A percentile compares a stretch with the other conserved stretches of the same genome.
These are phyloP conservation scores for Enteromius afrohamiltoni DNA, from an alignment of 2,797 vertebrate genomes.

Conservation along the genomic window DNA sequence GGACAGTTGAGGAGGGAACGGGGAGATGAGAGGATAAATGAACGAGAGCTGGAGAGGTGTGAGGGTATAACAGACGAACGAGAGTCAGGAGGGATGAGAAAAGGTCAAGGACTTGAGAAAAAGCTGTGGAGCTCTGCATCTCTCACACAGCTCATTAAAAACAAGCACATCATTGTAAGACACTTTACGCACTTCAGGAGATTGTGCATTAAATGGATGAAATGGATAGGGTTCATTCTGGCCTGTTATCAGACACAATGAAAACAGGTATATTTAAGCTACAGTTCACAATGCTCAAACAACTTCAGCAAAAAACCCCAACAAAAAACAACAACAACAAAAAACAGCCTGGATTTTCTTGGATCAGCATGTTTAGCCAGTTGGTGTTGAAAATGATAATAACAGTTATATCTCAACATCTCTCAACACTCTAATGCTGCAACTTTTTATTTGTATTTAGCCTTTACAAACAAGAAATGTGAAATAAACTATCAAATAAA, in stretches of 20 bases:
- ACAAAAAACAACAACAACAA: not conserved
- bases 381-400: not conserved
- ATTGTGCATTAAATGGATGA: conserved; percentile 37
- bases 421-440: not conserved
- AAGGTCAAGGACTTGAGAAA: conserved; percentile 63
- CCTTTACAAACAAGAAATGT: too few relatives aligned
- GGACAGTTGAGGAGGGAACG: conserved; percentile 42
- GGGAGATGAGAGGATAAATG: conserved; percentile 59
- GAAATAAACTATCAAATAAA: too few relatives aligned
- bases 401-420: not conserved
- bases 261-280: not conserved
- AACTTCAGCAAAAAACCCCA: not conserved
- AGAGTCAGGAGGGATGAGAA: conserved; percentile 49
- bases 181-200: conserved; percentile 22
- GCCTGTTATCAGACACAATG: not conserved
- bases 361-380: not conserved
- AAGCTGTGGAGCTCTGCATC: conserved; percentile 38
- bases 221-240: conserved; percentile 26
- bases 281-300: not conserved
- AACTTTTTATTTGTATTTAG: too few relatives aligned
- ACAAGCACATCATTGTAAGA: conserved; percentile 37
- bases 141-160: conserved; percentile 59
- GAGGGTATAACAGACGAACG: conserved; percentile 48
- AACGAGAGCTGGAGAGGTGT: conserved; percentile 48
- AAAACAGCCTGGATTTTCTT: not conserved